These are phyloP conservation scores for Drosophila punjabiensis DNA, from an alignment of 1,140 invertebrate species.

Conservation along the genomic window DNA sequence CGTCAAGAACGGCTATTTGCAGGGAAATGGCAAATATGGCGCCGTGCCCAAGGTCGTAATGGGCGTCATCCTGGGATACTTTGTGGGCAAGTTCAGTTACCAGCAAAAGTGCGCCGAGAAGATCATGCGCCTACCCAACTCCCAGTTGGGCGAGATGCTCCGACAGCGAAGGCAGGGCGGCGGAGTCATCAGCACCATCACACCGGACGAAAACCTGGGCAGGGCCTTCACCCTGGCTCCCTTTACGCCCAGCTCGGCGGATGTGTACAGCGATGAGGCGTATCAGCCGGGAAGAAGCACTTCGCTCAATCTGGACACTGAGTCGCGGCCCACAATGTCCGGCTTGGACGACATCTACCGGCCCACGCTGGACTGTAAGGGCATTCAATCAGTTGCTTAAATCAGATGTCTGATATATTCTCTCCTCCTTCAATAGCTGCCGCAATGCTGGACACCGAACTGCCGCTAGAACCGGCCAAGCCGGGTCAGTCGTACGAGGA, in stretches of 20 bases:
- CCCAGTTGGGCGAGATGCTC: slow-evolving; percentile 73
- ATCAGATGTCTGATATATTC: neutral
- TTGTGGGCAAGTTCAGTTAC: slow-evolving; percentile 92
- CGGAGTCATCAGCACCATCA: slow-evolving; percentile 61
- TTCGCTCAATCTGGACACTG: slow-evolving; percentile 85
- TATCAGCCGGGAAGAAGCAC: slow-evolving; percentile 55
- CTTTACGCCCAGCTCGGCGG: slow-evolving; percentile 79
- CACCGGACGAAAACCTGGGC: slow-evolving; percentile 85
- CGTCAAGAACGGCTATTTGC: slow-evolving; percentile 87
- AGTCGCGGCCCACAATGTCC: slow-evolving; percentile 79
- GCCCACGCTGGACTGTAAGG: slow-evolving; percentile 85
- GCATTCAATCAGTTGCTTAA: neutral
- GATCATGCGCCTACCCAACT: slow-evolving; percentile 89
- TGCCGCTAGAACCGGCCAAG: slow-evolving; percentile 73
- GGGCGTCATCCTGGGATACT: slow-evolving; percentile 89
- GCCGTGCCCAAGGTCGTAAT: slow-evolving; percentile 88
- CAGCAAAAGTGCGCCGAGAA: slow-evolving; percentile 90
- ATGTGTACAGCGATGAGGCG: slow-evolving; percentile 85
- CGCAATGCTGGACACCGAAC: slow-evolving; percentile 60
- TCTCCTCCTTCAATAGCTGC: slow-evolving; percentile 23
- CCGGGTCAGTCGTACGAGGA: slow-evolving; percentile 87
- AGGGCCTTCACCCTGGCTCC: slow-evolving; percentile 85
- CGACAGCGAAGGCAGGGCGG: slow-evolving; percentile 66
- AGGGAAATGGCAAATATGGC: slow-evolving; percentile 88
- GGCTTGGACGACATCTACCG: slow-evolving; percentile 86